Base-by-base conservation (phyloP, 1,140 invertebrate genomes). In the Apolygus lucorum region DNA sequence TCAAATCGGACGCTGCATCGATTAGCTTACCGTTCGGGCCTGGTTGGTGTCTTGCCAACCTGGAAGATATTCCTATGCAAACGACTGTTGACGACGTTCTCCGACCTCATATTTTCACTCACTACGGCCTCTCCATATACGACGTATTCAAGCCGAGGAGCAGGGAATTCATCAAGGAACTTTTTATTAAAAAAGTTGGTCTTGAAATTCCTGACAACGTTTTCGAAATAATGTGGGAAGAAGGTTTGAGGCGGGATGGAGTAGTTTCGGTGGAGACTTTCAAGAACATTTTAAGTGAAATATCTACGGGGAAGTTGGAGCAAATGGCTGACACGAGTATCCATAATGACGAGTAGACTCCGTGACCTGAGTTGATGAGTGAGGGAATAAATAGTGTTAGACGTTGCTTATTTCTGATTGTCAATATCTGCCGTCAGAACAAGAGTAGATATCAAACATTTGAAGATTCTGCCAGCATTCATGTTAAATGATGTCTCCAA, bases 221-320 rank as follows among this genome's bases (percentile, higher is more conserved):
- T 52, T 73, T 73, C 52, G 68, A 74, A 25, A 22, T 71, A 1
- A 70, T 74, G 65, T 74, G 72, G 73, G 54, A 63, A 24, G 73
- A 74, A 68, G 73, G 68, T 52, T 52, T 71, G 27, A 73, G 22
- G 21, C 68, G 70, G 27, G 69, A 72, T 17, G 54, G 34, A 28
- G 65, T 62, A 1, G 70, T 74, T 49, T 73, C 67, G 52, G 67
- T 74, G 22, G 70, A 71, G 67, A 73, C 70, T n/a, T 69, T 74
- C 65, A 59, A 68, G 59, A 73, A 70, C 67, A 66, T 74, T 42
- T 66, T 74, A n/a, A 70, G 62, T 21, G 70, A 71, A 70, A 69
- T 74, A 69, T 70, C 70, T 4, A 52, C 49, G 4, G 63, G 63
- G 2, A 67, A 67, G 34, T 24, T 70, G 27, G 28, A 66, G 27